Percentiles rank a stretch among this genome's conserved stretches.
Evolutionary conservation across 2,113 vertebrate species (phyloP).

Genomic region (Heptranchias perlo): DNA sequence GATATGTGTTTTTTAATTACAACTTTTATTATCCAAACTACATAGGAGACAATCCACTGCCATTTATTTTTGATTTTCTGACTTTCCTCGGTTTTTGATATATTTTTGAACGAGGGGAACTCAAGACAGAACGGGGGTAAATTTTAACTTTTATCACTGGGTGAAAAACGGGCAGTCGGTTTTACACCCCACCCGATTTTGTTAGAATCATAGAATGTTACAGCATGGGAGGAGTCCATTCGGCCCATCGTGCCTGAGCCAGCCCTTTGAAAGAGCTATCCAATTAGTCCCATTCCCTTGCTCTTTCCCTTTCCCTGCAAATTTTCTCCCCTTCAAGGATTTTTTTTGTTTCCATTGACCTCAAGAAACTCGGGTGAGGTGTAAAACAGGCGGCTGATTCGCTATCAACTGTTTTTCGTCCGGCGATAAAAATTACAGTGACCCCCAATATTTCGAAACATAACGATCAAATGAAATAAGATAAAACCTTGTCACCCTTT

Average conservation of each 20-base stretch:
- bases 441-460: not conserved
- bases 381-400: not conserved
- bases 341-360: not conserved
- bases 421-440: not conserved
- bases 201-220: not conserved
- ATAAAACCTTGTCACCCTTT: constrained; percentile 85
- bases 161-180: not conserved
- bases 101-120: too few species aligned
- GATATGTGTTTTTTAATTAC: not conserved
- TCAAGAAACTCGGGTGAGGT: not conserved
- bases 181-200: not conserved
- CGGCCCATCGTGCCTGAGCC: not conserved
- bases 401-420: not conserved
- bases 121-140: not conserved
- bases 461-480: constrained; percentile 6
- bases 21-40: not conserved
- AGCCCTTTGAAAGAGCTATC: not conserved
- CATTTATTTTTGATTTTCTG: too few species aligned
- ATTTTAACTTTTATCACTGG: not conserved
- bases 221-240: not conserved
- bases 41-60: not conserved
- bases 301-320: not conserved
- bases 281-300: not conserved
- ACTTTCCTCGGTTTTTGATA: not conserved
- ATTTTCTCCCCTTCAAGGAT: not conserved